Evolutionary conservation across 2,113 vertebrate genomes (phyloP).

Genomic region (Sceloporus undulatus): DNA sequence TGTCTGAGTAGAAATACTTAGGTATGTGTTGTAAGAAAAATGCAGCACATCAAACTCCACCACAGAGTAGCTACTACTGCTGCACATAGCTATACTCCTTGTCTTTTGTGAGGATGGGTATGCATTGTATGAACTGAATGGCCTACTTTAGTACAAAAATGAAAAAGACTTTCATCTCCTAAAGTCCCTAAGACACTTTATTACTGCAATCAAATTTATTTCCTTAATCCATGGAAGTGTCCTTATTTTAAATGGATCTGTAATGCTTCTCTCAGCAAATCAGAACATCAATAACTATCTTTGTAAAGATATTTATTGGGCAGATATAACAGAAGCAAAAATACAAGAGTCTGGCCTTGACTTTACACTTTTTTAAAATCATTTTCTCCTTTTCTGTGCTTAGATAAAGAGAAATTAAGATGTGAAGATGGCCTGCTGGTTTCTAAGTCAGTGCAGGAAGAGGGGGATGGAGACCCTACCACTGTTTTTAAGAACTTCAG

Average conservation of each 20-base stretch:
- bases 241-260: neutral
- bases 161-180: neutral
- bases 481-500: conserved; percentile 63
- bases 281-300: neutral
- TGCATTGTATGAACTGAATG: neutral
- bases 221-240: neutral
- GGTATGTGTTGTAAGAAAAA: neutral
- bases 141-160: neutral
- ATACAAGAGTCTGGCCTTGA: conserved; percentile 22
- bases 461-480: conserved; percentile 23
- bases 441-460: neutral
- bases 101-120: too few relatives aligned
- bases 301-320: neutral
- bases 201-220: neutral
- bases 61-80: too few relatives aligned
- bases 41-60: neutral
- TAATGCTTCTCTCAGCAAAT: neutral
- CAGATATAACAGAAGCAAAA: neutral
- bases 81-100: neutral
- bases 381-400: neutral
- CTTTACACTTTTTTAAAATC: neutral
- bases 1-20: neutral
- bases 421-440: conserved; percentile 46
- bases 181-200: neutral
- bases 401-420: conserved; percentile 56